A percentile compares a stretch with the other conserved stretches of the same genome.
Conservation (phyloP, 2,888 invertebrate genomes). For the Pterostichus niger region DNA sequence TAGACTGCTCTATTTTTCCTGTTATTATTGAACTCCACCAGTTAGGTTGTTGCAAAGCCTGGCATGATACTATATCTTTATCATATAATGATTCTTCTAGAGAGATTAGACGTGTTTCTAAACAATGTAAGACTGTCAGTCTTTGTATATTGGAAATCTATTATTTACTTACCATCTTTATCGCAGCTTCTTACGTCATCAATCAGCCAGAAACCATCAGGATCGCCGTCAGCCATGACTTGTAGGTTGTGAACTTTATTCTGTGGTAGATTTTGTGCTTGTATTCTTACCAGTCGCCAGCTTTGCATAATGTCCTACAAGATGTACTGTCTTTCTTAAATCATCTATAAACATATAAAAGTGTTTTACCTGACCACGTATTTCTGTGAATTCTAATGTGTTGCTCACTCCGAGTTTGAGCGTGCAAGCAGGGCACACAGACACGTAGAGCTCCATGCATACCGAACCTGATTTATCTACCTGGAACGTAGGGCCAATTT, state of each 20-base stretch:
- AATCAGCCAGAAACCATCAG: conserved; percentile 3
- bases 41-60: background rate
- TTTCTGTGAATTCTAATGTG: no score
- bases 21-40: background rate
- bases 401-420: no score
- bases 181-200: background rate
- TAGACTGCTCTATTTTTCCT: background rate
- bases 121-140: background rate
- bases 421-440: background rate
- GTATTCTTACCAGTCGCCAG: background rate
- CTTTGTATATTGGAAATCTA: background rate
- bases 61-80: background rate
- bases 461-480: background rate
- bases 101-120: background rate
- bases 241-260: background rate
- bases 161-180: background rate
- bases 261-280: background rate
- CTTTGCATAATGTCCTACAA: background rate
- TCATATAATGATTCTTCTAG: background rate
- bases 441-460: background rate
- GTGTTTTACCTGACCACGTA: no score
- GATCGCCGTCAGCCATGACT: background rate
- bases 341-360: no score
- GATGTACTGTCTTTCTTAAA: no score
- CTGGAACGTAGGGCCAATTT: background rate